Evolutionary conservation across 1,140 invertebrate species (phyloP), one percentile per base, ranked within the genome.

Genomic region (Uloborus diversus): DNA sequence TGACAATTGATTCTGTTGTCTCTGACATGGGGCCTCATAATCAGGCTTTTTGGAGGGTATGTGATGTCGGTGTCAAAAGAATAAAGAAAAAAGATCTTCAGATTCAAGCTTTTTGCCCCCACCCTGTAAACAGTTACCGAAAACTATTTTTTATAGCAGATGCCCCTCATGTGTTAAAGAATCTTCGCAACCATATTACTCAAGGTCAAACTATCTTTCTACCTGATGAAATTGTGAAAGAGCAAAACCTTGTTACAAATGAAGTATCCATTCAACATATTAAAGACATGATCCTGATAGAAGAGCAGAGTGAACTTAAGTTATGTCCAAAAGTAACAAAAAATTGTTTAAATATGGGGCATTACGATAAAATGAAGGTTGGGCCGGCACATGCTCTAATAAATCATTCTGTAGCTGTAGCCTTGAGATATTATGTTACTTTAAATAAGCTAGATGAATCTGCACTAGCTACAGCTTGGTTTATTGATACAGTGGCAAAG

Each of bases 301-400:
- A 66, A 47, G 13, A 49, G 13, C 17, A 66, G 17, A 66, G 28
- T 14, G 42, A 66, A 23, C 14, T 27, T 7, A 66, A 28, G 11
- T 14, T 30, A 65, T n/a, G 32, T n/a, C 33, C 14, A n/a, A 14
- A 35, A 30, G 33, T 33, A 30, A 65, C 14, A 14, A 17, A 4
- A 65, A 65, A 20, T 33, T 30, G 32, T 20, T 1, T 37, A 33
- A 33, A n/a, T 5, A 33, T 65, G n/a, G 33, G 17, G 13, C 32
- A 65, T 65, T 65, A 65, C 27, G 61, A 65, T 33, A 20, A 35
- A n/a, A n/a, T n/a, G n/a, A n/a, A n/a, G n/a, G n/a, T n/a, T n/a
- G n/a, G n/a, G n/a, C n/a, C n/a, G n/a, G n/a, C n/a, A n/a, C n/a
- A n/a, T n/a, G n/a, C n/a, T n/a, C n/a, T n/a, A n/a, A n/a, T n/a